A percentile compares a stretch with the other conserved stretches of the same genome.
These are phyloP conservation scores for Chanos chanos DNA, from an alignment of 2,797 vertebrate species.

Conservation along the genomic window DNA sequence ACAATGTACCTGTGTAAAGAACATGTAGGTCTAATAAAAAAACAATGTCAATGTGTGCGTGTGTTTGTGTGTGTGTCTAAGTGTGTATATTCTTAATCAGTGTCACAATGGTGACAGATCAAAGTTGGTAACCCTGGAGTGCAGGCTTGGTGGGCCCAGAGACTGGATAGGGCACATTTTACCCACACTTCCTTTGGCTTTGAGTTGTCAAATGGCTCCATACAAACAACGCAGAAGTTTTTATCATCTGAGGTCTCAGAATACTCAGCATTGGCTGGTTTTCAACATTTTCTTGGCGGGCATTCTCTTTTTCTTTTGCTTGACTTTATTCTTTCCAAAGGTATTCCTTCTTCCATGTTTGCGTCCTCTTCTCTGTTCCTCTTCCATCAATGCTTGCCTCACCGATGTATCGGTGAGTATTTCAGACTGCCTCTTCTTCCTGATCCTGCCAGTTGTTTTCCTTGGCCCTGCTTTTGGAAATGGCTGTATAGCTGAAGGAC, in stretches of 20 bases:
- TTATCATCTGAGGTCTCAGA: slow-evolving; percentile 8
- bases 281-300: slow-evolving; percentile 12
- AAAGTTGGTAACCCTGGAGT: no score
- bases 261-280: slow-evolving; percentile 2
- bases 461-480: slow-evolving; percentile 15
- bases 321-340: slow-evolving; percentile 2
- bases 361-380: slow-evolving; percentile 10
- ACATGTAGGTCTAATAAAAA: no score
- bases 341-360: slow-evolving; percentile 1
- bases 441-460: background rate
- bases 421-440: slow-evolving; percentile 10
- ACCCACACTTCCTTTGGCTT: slow-evolving; percentile 12
- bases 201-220: slow-evolving; percentile 8
- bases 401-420: background rate
- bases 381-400: background rate
- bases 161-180: slow-evolving; percentile 16
- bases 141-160: no score
- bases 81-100: background rate
- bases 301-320: slow-evolving; percentile 23
- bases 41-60: background rate
- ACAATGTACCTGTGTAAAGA: no score
- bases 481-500: background rate
- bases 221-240: slow-evolving; percentile 12
- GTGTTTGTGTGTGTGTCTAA: background rate
- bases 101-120: background rate